Evolutionary conservation across 2,888 invertebrate species (phyloP), one percentile per base, ranked within the genome.

Genomic region (Caradrina clavipalpis): DNA sequence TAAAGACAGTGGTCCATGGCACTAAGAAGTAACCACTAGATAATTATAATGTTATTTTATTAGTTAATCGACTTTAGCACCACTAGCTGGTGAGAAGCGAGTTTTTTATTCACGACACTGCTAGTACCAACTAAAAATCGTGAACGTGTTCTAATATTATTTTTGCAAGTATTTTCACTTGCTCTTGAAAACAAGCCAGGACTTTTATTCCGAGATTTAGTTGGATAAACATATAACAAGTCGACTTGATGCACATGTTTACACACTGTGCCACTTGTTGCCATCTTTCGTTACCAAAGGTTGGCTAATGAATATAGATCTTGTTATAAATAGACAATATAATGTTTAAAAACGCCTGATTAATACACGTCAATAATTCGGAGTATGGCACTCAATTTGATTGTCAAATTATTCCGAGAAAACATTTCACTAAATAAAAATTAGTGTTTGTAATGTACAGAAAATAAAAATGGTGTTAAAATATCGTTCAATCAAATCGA

Each of bases 1-100:
- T 67, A 26, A 58, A 68, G 17, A 45, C 5, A 45, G 69, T 82
- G 74, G 74, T 81, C 58, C 71, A 89, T 89, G 89, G 90, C 90
- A 89, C 89, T 85, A 11, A 56, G 57, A 64, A 78, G 77, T 82
- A 78, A 85, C 85, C 86, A 84, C 62, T 59, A 76, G 15, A 63
- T 73, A 8, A 35, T 35, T 35, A 21, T n/a, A 62, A 57, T 39
- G 62, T 54, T 61, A 68, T 55, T 49, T 53, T 56, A 63, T 39
- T 59, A 45, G 58, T 70, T 56, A 19, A 31, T 78, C 11, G 26
- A 42, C 26, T 19, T 17, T 50, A 60, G 47, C 73, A 69, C 77
- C 74, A 62, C 57, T 42, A 15, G n/a, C 59, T 49, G 17, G n/a
- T 42, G 22, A 54, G 56, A 47, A 65, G n/a, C 39, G 31, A 47